phyloP scores from a whole-genome alignment of 1,140 invertebrate genomes.

The Scylla paramamosain region DNA sequence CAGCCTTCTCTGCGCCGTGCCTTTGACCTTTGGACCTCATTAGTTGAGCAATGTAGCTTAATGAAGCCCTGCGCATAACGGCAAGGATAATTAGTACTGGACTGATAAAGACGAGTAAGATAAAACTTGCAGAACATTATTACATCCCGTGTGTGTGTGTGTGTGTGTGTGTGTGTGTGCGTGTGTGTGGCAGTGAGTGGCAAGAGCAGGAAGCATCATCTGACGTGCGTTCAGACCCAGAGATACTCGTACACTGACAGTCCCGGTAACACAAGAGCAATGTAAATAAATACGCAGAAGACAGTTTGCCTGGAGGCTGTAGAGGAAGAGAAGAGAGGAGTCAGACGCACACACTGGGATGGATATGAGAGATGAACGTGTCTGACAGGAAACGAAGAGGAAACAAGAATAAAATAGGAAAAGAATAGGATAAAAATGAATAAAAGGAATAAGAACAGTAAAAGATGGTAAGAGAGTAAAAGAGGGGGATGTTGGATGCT shows the following conservation, averaged over 20 bases:
- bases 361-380: not conserved
- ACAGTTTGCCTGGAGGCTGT: not conserved
- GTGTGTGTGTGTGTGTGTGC: too few species aligned
- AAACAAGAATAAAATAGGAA: not conserved
- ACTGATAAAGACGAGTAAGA: too few species aligned
- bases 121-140: too few species aligned
- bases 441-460: not conserved
- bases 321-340: not conserved
- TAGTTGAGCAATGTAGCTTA: too few species aligned
- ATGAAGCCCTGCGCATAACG: too few species aligned
- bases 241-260: not conserved
- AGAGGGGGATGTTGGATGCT: not conserved
- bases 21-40: too few species aligned
- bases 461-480: not conserved
- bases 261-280: not conserved
- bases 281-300: not conserved
- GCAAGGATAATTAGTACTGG: too few species aligned
- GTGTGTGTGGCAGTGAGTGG: too few species aligned
- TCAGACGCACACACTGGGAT: not conserved
- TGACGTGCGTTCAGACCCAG: too few species aligned
- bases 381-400: not conserved
- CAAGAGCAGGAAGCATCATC: too few species aligned
- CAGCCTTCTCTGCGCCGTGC: too few species aligned
- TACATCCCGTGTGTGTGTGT: too few species aligned
- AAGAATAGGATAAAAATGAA: not conserved